phyloP scores from a whole-genome alignment of 2,113 vertebrate genomes.

The mouse (Mus musculus) region DNA sequence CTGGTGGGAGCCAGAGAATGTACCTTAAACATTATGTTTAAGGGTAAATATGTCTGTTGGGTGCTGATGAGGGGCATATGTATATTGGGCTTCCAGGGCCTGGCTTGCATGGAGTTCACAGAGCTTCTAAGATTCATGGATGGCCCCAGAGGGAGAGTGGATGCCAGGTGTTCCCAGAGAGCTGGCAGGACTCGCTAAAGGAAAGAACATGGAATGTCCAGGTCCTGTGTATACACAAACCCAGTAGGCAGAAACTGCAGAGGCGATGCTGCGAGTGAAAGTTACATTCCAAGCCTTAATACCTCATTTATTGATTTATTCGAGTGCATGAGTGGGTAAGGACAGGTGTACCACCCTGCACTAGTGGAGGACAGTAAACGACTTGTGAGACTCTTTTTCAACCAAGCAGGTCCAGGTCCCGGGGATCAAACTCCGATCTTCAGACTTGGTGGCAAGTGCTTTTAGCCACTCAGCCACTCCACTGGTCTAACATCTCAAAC shows the following conservation, averaged over 20 bases:
- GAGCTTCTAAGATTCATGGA: not conserved
- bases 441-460: not conserved
- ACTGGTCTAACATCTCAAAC: not conserved
- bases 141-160: not conserved
- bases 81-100: not conserved
- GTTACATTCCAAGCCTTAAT: not conserved
- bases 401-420: not conserved
- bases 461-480: not conserved
- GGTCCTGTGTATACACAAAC: not conserved
- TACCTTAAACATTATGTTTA: not conserved
- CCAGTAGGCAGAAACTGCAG: constrained; percentile 26
- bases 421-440: not conserved
- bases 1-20: not conserved
- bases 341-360: no score
- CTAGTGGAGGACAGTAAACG: not conserved
- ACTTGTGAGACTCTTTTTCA: not conserved
- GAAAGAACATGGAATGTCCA: not conserved
- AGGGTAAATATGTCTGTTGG: not conserved
- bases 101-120: not conserved
- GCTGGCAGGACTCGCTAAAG: not conserved
- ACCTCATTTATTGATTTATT: not conserved
- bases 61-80: no score
- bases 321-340: no score
- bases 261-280: constrained; percentile 8
- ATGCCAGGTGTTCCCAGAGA: not conserved